Evolutionary conservation across 2,888 invertebrate species (phyloP).

Genomic region (Drosophila suboccidentalis): DNA sequence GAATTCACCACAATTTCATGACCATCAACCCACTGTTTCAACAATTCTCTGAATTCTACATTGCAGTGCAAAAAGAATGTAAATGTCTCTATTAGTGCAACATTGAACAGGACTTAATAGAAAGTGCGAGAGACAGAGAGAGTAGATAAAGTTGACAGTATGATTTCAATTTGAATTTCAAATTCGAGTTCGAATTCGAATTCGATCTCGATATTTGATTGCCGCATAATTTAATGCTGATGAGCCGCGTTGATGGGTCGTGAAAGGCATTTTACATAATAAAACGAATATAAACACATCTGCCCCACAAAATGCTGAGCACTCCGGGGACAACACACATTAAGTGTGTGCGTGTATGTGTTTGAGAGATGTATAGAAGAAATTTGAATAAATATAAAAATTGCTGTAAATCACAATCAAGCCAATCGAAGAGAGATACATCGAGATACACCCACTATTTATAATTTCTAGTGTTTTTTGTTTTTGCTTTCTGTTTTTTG

Average conservation of each 20-base stretch:
- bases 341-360: slow-evolving; percentile 16
- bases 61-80: slow-evolving; percentile 38
- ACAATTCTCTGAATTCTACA: slow-evolving; percentile 9
- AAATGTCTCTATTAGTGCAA: slow-evolving; percentile 63
- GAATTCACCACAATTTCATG: not conserved
- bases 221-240: slow-evolving; percentile 74
- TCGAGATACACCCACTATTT: slow-evolving; percentile 79
- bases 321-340: slow-evolving; percentile 19
- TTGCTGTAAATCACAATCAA: slow-evolving; percentile 81
- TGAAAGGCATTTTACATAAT: slow-evolving; percentile 80
- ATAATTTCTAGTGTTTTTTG: slow-evolving; percentile 37
- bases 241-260: slow-evolving; percentile 66
- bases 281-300: slow-evolving; percentile 68
- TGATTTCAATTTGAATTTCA: slow-evolving; percentile 1
- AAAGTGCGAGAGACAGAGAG: not conserved
- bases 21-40: slow-evolving; percentile 27
- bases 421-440: slow-evolving; percentile 72
- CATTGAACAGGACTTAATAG: slow-evolving; percentile 6
- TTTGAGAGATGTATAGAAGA: slow-evolving; percentile 29
- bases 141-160: slow-evolving; percentile 1
- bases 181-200: slow-evolving; percentile 10
- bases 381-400: slow-evolving; percentile 76
- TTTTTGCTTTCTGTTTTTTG: not conserved
- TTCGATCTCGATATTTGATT: slow-evolving; percentile 59
- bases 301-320: slow-evolving; percentile 39